Conservation (phyloP, 2,797 vertebrate species). For the Petrocephalus schoutedeni region DNA sequence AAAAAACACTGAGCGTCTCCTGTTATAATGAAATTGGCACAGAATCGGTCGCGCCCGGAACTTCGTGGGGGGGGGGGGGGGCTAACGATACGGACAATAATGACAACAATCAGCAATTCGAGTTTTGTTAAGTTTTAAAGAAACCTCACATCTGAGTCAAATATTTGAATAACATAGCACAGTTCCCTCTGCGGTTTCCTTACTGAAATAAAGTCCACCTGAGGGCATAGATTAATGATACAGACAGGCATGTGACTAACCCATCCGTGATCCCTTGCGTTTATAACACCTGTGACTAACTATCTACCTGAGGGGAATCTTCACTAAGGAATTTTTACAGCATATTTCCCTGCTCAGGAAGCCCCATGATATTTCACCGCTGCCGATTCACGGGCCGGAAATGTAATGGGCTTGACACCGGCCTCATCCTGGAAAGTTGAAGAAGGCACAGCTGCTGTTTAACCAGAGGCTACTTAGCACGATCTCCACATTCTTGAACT, state of each 20-base stretch:
- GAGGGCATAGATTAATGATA: not conserved
- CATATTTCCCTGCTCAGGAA: not conserved
- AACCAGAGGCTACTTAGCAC: not conserved
- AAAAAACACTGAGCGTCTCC: not conserved
- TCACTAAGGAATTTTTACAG: not conserved
- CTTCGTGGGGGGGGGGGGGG: constrained; percentile 6
- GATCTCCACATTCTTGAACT: not conserved
- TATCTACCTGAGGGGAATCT: not conserved
- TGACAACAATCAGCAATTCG: not conserved
- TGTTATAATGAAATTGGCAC: not conserved
- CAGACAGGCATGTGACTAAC: not conserved
- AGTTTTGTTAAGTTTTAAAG: not conserved
- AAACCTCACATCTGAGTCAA: not conserved
- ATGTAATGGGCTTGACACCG: not conserved
- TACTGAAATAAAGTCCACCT: not conserved
- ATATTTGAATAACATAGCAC: not conserved
- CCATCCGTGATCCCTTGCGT: not conserved
- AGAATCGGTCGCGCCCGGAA: not conserved
- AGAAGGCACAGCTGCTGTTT: not conserved
- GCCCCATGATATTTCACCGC: not conserved
- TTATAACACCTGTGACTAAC: not conserved
- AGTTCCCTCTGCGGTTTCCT: not conserved
- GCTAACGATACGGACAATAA: too few species aligned
- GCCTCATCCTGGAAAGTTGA: not conserved
- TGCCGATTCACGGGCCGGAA: not conserved